These are phyloP conservation scores for Nothoprocta perdicaria DNA, from an alignment of 2,113 vertebrate species.

Conservation along the genomic window DNA sequence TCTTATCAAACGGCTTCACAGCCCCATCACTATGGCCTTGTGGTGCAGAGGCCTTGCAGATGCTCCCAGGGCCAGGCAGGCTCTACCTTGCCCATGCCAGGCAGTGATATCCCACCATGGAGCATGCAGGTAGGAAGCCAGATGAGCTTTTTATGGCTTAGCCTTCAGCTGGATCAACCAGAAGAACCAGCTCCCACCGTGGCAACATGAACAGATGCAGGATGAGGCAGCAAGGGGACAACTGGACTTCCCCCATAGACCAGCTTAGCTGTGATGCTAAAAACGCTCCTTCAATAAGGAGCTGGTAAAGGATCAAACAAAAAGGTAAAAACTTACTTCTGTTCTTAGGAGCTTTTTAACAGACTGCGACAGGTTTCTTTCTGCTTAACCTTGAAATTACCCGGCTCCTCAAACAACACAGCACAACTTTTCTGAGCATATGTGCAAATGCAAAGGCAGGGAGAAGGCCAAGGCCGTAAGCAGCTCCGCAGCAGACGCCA, in stretches of 20 bases:
- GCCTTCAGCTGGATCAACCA: constrained; percentile 5
- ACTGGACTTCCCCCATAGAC: neutral
- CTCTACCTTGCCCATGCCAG: neutral
- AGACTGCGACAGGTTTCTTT: neutral
- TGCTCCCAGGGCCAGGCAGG: neutral
- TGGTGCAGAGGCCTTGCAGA: neutral
- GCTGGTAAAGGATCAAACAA: neutral
- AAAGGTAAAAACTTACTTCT: neutral
- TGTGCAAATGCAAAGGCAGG: neutral
- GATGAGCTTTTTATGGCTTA: neutral
- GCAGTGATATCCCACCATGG: neutral
- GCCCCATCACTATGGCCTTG: neutral
- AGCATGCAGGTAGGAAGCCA: neutral
- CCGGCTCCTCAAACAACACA: neutral
- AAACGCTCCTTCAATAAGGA: neutral
- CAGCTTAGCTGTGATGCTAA: neutral
- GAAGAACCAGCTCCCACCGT: neutral
- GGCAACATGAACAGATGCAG: neutral
- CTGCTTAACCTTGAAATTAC: neutral
- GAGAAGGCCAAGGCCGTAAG: neutral
- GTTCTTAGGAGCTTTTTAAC: neutral
- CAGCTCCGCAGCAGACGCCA: neutral
- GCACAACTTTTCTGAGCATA: neutral
- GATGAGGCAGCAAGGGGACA: neutral
- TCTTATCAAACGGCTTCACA: neutral